phyloP scores from a whole-genome alignment of 2,113 vertebrate species.

The Australoheros scitulus region DNA sequence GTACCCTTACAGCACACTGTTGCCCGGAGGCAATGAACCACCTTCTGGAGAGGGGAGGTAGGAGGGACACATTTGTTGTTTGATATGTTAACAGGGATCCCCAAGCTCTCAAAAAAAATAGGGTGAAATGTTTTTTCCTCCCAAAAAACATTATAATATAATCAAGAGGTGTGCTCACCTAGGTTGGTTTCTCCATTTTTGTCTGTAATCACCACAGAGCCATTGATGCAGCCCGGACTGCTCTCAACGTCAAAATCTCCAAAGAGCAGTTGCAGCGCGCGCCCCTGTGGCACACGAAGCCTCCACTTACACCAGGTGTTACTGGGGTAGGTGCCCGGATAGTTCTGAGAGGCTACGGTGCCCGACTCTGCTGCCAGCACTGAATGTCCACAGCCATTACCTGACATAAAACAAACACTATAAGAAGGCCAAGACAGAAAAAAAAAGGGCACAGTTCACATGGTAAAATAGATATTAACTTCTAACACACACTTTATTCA shows the following conservation, averaged over 20 bases:
- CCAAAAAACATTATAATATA: background rate
- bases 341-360: slow-evolving; percentile 86
- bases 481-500: too few relatives aligned
- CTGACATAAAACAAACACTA: slow-evolving; percentile 65
- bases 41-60: too few relatives aligned
- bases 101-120: rapidly evolving
- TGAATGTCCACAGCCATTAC: slow-evolving; percentile 86
- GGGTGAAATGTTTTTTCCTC: background rate
- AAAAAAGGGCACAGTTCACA: background rate
- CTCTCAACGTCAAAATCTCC: slow-evolving; percentile 87
- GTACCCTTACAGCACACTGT: too few relatives aligned
- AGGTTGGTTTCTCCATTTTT: slow-evolving; percentile 56
- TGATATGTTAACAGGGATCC: background rate
- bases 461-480: background rate
- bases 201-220: slow-evolving; percentile 80
- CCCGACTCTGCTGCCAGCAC: slow-evolving; percentile 82
- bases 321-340: slow-evolving; percentile 87
- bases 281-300: slow-evolving; percentile 73
- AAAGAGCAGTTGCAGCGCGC: slow-evolving; percentile 78
- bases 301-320: slow-evolving; percentile 82
- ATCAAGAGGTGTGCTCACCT: slow-evolving; percentile 71
- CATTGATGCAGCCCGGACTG: slow-evolving; percentile 78
- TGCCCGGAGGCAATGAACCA: too few relatives aligned
- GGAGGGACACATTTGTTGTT: background rate
- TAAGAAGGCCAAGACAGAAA: background rate